phyloP scores from a whole-genome alignment of 1,140 invertebrate species.

The Portunus trituberculatus region DNA sequence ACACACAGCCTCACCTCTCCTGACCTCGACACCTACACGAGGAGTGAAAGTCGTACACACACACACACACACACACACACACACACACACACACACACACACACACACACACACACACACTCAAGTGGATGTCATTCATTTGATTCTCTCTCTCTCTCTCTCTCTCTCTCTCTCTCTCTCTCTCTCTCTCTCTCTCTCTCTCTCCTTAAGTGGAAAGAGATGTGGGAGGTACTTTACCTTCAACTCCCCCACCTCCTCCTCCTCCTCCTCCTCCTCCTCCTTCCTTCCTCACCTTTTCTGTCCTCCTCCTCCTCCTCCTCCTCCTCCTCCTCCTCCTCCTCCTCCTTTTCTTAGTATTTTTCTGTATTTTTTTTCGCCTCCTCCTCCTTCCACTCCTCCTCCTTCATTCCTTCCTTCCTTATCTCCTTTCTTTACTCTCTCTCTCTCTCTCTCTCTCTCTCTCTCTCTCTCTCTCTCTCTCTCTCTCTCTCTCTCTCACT shows the following conservation, averaged over 20 bases:
- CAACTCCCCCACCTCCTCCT: too few relatives aligned
- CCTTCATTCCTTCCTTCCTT: background rate
- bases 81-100: slow-evolving; percentile 40
- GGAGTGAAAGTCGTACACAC: background rate
- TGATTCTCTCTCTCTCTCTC: slow-evolving; percentile 30
- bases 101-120: background rate
- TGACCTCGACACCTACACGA: slow-evolving; percentile 9
- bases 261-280: too few relatives aligned
- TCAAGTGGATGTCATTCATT: too few relatives aligned
- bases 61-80: slow-evolving; percentile 17
- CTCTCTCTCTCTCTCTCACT: background rate
- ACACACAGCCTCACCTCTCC: slow-evolving; percentile 10
- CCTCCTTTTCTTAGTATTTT: too few relatives aligned
- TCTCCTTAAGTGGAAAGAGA: too few relatives aligned
- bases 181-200: too few relatives aligned
- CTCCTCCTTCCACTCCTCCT: background rate
- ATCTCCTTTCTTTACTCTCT: background rate
- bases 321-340: too few relatives aligned
- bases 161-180: background rate
- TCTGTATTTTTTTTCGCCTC: too few relatives aligned
- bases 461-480: background rate
- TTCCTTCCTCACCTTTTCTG: too few relatives aligned
- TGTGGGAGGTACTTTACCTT: too few relatives aligned
- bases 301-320: too few relatives aligned
- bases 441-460: background rate